Conservation (phyloP, 2,113 vertebrate species). For the Lophura nycthemera region DNA sequence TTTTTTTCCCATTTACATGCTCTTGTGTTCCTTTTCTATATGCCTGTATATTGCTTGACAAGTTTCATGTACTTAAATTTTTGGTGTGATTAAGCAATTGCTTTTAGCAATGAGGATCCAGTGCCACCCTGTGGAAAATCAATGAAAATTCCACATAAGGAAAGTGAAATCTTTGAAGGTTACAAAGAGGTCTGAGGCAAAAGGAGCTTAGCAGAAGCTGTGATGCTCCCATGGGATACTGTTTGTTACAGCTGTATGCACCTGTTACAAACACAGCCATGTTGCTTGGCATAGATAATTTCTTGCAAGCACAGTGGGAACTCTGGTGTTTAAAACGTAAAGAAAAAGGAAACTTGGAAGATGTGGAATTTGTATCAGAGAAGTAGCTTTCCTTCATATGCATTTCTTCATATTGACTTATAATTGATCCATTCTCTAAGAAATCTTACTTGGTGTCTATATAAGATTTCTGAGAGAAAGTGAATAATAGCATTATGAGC, state of each 20-base stretch:
- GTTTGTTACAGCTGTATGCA: neutral
- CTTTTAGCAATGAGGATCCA: neutral
- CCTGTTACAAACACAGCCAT: neutral
- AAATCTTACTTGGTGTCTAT: neutral
- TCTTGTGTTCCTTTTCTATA: neutral
- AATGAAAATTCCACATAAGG: neutral
- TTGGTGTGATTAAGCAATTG: neutral
- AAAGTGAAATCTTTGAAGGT: neutral
- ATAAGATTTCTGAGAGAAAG: too few species aligned
- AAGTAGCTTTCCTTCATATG: neutral
- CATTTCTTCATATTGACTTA: neutral
- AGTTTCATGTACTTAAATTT: neutral
- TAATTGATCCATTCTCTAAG: neutral
- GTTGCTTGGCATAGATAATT: neutral
- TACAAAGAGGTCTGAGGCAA: too few species aligned
- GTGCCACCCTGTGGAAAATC: conserved; percentile 65
- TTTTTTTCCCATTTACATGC: neutral
- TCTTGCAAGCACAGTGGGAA: neutral
- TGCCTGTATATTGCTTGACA: neutral
- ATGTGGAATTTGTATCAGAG: neutral
- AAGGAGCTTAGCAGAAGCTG: neutral
- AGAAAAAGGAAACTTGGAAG: neutral
- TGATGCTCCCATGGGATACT: neutral
- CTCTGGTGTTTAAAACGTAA: neutral
- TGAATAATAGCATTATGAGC: neutral